phyloP scores from a whole-genome alignment of 2,113 vertebrate genomes.

The Camelus bactrianus region DNA sequence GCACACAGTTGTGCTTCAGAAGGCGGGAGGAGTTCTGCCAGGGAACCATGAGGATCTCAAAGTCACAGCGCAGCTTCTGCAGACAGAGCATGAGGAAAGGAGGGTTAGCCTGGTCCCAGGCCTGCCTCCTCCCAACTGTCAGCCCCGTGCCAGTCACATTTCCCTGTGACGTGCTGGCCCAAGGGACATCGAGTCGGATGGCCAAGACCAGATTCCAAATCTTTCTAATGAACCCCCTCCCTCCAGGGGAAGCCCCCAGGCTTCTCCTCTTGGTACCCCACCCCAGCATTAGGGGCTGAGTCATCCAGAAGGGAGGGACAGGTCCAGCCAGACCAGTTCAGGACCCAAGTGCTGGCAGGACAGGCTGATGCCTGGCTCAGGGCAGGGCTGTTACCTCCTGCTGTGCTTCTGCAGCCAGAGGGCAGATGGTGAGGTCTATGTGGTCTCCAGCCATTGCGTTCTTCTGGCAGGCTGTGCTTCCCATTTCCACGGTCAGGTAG shows the following conservation, averaged over 20 bases:
- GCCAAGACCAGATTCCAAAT: background rate
- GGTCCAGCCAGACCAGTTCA: conserved; percentile 55
- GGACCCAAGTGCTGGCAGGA: background rate
- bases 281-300: background rate
- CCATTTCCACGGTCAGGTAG: conserved; percentile 89
- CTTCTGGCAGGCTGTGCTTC: conserved; percentile 91
- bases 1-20: conserved; percentile 86
- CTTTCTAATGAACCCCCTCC: background rate
- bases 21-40: conserved; percentile 89
- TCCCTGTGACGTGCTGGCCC: background rate
- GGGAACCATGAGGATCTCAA: conserved; percentile 90
- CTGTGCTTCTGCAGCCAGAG: conserved; percentile 75
- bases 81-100: background rate
- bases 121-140: background rate
- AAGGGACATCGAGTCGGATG: background rate
- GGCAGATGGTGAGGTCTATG: conserved; percentile 86
- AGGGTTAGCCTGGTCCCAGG: background rate
- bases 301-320: conserved; percentile 11
- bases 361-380: background rate
- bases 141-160: background rate
- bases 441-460: conserved; percentile 61
- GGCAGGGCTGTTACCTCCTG: conserved; percentile 86
- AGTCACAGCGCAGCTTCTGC: conserved; percentile 91
- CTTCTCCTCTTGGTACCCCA: background rate
- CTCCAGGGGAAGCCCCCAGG: background rate